Conservation (phyloP, 2,888 invertebrate species). For the Lycaena phlaeas region DNA sequence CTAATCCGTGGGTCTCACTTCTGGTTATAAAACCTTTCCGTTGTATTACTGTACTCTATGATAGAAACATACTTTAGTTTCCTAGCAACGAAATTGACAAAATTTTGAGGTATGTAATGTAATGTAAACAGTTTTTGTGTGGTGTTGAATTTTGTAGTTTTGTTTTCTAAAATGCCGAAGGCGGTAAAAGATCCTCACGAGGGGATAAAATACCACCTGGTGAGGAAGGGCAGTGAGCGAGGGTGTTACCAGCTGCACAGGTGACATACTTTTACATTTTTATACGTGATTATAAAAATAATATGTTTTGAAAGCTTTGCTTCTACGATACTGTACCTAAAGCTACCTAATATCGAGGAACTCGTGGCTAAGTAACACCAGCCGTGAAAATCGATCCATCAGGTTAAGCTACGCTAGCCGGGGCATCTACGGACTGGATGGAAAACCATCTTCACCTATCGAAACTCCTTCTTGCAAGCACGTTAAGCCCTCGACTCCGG, state of each 20-base stretch:
- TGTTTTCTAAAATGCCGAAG: constrained; percentile 45
- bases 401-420: too few species aligned
- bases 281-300: too few species aligned
- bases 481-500: too few species aligned
- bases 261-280: constrained; percentile 24
- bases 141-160: constrained; percentile 15
- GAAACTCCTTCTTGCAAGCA: too few species aligned
- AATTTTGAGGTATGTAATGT: background rate
- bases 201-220: constrained; percentile 43
- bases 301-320: too few species aligned
- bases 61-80: too few species aligned
- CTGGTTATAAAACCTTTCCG: too few species aligned
- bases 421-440: background rate
- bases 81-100: constrained; percentile 6
- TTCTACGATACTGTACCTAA: too few species aligned
- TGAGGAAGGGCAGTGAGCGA: constrained; percentile 38
- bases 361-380: background rate
- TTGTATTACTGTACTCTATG: too few species aligned
- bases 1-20: too few species aligned
- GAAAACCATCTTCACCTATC: too few species aligned
- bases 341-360: background rate
- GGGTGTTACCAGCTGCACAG: constrained; percentile 60
- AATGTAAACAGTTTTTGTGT: background rate
- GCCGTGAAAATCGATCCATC: background rate
- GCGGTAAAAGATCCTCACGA: constrained; percentile 38